These are phyloP conservation scores for Illadopsis cleaveri DNA, from an alignment of 2,113 vertebrate genomes.

Conservation along the genomic window DNA sequence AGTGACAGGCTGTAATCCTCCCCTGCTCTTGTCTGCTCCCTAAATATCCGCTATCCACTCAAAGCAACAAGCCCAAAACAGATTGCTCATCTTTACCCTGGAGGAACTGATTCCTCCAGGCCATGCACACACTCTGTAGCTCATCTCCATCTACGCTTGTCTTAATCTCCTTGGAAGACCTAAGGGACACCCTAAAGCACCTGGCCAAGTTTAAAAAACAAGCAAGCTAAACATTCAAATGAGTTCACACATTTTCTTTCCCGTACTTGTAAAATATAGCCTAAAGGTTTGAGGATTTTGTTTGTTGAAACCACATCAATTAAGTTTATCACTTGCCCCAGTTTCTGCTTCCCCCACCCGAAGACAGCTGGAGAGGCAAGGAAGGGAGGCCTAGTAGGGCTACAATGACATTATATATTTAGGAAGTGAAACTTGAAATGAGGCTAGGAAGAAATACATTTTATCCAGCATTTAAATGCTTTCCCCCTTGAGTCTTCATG, in stretches of 20 bases:
- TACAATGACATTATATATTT: neutral
- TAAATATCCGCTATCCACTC: neutral
- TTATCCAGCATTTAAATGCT: neutral
- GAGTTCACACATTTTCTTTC: neutral
- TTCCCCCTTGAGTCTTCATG: neutral
- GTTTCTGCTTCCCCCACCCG: neutral
- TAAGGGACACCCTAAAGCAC: neutral
- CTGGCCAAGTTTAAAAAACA: neutral
- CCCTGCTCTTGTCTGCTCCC: neutral
- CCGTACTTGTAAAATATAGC: neutral
- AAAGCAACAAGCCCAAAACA: neutral
- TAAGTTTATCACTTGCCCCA: neutral
- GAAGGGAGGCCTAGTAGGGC: neutral
- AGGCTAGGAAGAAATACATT: neutral
- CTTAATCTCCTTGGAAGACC: conserved; percentile 30
- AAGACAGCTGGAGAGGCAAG: neutral
- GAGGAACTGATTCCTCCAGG: neutral
- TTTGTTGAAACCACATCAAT: neutral
- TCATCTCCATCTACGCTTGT: neutral
- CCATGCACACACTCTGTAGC: fast-evolving
- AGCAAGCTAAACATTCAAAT: neutral
- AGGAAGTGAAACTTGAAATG: neutral
- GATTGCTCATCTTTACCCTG: neutral
- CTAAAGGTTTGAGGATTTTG: neutral
- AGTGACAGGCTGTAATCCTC: neutral